Percentiles rank a stretch among this genome's conserved stretches.
These are phyloP conservation scores for Aldabrachelys gigantea DNA, from an alignment of 2,113 vertebrate genomes.

Conservation along the genomic window DNA sequence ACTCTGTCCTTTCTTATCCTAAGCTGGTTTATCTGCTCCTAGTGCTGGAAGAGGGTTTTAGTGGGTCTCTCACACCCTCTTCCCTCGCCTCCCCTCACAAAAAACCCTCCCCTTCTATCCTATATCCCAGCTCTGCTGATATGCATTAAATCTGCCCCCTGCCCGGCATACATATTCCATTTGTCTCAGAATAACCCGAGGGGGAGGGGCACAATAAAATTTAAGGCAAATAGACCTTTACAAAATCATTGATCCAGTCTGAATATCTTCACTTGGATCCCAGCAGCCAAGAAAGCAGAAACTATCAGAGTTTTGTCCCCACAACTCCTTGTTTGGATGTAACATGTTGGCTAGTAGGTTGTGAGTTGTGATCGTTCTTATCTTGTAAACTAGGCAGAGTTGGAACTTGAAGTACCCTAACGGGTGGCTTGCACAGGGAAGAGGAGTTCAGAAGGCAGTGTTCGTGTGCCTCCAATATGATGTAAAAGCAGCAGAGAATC, in stretches of 20 bases:
- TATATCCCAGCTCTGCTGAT: fast-evolving
- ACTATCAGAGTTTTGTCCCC: neutral
- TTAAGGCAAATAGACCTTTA: neutral
- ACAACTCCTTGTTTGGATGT: neutral
- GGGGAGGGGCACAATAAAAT: fast-evolving
- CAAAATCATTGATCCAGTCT: fast-evolving
- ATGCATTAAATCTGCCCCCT: fast-evolving
- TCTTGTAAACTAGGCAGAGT: neutral
- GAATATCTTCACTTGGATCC: neutral
- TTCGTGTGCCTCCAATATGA: neutral
- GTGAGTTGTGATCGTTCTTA: neutral
- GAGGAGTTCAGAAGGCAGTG: slow-evolving; percentile 12
- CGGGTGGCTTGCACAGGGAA: neutral
- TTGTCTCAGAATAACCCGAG: fast-evolving
- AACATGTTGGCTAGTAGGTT: neutral
- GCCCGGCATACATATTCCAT: neutral
- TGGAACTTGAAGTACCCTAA: neutral
- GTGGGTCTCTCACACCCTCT: neutral
- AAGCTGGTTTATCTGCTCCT: neutral
- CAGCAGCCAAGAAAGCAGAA: neutral
- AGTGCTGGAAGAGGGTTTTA: fast-evolving
- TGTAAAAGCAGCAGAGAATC: too few species aligned
- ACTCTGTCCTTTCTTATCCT: neutral
- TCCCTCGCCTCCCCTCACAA: neutral
- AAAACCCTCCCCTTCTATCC: neutral